phyloP scores from a whole-genome alignment of 2,888 invertebrate species.

The Ophion slaviceki region DNA sequence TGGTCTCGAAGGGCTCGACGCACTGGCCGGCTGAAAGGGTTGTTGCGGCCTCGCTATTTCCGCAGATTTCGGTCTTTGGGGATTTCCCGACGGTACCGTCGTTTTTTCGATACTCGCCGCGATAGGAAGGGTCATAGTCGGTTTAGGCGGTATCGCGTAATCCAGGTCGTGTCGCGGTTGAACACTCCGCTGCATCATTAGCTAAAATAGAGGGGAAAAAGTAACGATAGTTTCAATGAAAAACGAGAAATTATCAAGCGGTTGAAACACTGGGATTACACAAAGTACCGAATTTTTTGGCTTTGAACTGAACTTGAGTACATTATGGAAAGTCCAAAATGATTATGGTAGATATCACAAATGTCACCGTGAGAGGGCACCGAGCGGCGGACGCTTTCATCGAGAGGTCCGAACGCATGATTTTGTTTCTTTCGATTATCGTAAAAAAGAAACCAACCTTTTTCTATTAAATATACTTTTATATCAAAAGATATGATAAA shows the following conservation, averaged over 20 bases:
- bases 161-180: conserved; percentile 52
- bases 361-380: no score
- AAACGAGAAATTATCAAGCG: background rate
- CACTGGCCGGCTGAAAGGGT: background rate
- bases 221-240: background rate
- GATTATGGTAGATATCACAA: no score
- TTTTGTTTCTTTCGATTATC: no score
- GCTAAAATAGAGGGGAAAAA: conserved; percentile 28
- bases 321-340: no score
- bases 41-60: background rate
- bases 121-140: background rate
- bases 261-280: background rate
- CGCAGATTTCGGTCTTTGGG: background rate
- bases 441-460: no score
- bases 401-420: no score
- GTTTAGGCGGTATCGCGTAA: conserved; percentile 2
- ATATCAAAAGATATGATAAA: no score
- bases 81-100: background rate
- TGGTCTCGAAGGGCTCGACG: background rate
- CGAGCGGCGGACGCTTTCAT: no score
- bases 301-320: background rate
- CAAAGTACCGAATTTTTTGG: background rate
- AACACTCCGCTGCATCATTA: conserved; percentile 23
- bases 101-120: background rate
- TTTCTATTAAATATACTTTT: no score